These are phyloP conservation scores for Diplazon laetatorius DNA, from an alignment of 2,888 invertebrate species.

Conservation along the genomic window DNA sequence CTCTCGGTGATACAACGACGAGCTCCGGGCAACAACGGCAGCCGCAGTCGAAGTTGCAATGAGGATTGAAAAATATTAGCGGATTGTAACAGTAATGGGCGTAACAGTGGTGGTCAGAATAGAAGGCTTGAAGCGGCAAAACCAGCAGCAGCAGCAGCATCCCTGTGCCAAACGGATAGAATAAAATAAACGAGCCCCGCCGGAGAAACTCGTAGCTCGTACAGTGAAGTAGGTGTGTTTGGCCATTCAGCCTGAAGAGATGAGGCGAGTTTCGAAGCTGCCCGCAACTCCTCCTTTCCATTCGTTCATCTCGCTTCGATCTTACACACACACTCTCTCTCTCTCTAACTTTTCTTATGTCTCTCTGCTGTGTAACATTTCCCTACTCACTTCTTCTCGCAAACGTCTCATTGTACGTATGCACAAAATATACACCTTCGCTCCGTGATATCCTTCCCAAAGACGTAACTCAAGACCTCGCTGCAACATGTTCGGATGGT, in stretches of 20 bases:
- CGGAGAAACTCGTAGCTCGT: constrained; percentile 25
- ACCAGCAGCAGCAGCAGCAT: constrained; percentile 10
- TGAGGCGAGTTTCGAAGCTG: constrained; percentile 57
- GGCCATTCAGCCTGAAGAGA: constrained; percentile 47
- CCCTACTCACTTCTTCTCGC: constrained; percentile 10
- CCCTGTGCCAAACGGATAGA: constrained; percentile 13
- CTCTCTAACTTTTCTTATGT: constrained; percentile 5
- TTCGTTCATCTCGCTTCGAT: constrained; percentile 36
- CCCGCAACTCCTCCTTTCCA: constrained; percentile 59
- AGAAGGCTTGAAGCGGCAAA: no score
- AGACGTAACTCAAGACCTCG: constrained; percentile 26
- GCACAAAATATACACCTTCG: constrained; percentile 7
- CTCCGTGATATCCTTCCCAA: constrained; percentile 9
- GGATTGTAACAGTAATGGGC: constrained; percentile 60
- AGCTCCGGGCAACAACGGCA: constrained; percentile 41
- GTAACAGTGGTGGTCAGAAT: constrained; percentile 62
- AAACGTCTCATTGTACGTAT: no score
- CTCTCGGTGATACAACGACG: constrained; percentile 61
- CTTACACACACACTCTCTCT: no score
- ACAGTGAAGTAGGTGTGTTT: constrained; percentile 46
- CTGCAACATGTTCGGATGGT: constrained; percentile 14
- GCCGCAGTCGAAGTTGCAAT: constrained; percentile 49
- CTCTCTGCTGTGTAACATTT: constrained; percentile 26
- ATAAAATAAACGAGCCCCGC: constrained; percentile 13
- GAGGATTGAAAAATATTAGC: constrained; percentile 49